These are phyloP conservation scores for Drosophila nasuta DNA, from an alignment of 1,140 invertebrate genomes.

Conservation along the genomic window DNA sequence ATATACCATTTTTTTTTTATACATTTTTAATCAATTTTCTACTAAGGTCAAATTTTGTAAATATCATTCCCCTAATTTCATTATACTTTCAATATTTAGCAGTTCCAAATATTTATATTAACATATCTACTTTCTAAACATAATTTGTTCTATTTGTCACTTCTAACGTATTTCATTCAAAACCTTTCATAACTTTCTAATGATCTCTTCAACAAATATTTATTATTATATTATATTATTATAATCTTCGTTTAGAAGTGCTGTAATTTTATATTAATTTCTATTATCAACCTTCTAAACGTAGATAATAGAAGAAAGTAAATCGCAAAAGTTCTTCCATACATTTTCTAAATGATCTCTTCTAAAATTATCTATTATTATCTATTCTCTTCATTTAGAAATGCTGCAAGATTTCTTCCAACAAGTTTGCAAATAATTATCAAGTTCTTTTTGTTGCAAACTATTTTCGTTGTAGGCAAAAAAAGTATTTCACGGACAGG, in stretches of 20 bases:
- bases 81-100: too few relatives aligned
- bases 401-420: not conserved
- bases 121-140: too few relatives aligned
- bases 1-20: too few relatives aligned
- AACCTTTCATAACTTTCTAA: not conserved
- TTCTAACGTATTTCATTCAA: not conserved
- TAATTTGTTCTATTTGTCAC: too few relatives aligned
- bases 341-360: not conserved
- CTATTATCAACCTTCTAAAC: too few relatives aligned
- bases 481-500: not conserved
- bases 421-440: not conserved
- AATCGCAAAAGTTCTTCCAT: too few relatives aligned
- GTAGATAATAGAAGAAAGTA: too few relatives aligned
- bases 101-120: too few relatives aligned
- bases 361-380: not conserved
- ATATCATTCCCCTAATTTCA: too few relatives aligned
- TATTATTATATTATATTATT: too few relatives aligned
- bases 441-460: not conserved
- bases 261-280: not conserved
- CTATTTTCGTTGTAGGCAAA: not conserved
- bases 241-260: not conserved
- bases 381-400: not conserved
- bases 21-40: too few relatives aligned
- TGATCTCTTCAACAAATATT: not conserved
- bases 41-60: too few relatives aligned